Evolutionary conservation across 1,140 invertebrate species (phyloP), one percentile per base, ranked within the genome.

Genomic region (Bombus waltoni): DNA sequence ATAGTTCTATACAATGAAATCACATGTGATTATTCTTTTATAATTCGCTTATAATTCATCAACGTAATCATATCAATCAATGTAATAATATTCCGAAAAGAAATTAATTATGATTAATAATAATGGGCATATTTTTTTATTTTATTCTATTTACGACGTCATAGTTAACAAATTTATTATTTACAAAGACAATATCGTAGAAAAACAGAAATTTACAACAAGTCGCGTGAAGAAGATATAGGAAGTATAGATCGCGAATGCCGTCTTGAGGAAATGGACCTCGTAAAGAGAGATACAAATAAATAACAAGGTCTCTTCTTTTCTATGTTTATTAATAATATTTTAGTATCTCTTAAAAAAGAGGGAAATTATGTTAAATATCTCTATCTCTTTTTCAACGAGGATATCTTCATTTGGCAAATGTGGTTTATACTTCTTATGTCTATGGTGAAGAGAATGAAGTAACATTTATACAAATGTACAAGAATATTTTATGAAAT

Each of bases 381-480:
- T 53, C 6, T 53, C 6, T 53, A 53, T 53, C 5, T 22, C 47
- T 22, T 53, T 53, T 53, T 53, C 18, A 53, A 53, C 6, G 5
- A 53, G 18, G 47, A 53, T 18, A 53, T 53, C 18, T 53, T 53
- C 47, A 53, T 8, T 22, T 53, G 18, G 18, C 18, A 53, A 53
- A 18, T 53, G 18, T 53, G 47, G 18, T 53, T 53, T 53, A 53
- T 53, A 53, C 47, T 53, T 53, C 18, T 53, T 53, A 53, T 15
- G 18, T 53, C 18, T 53, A n/a, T 11, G 28, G 1, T 13, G 25
- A 32, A 15, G 15, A 25, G 18, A 5, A n/a, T 83, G 5, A 70
- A 53, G 18, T 15, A 11, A 22, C 13, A 78, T 78, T 70, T 83
- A 62, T 62, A 78, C 74, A 78, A 83, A 85, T 72, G 13, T 85